Percentiles rank a stretch among this genome's conserved stretches.
phyloP scores from a whole-genome alignment of 2,797 vertebrate genomes.

The Gymnothorax reevesii region DNA sequence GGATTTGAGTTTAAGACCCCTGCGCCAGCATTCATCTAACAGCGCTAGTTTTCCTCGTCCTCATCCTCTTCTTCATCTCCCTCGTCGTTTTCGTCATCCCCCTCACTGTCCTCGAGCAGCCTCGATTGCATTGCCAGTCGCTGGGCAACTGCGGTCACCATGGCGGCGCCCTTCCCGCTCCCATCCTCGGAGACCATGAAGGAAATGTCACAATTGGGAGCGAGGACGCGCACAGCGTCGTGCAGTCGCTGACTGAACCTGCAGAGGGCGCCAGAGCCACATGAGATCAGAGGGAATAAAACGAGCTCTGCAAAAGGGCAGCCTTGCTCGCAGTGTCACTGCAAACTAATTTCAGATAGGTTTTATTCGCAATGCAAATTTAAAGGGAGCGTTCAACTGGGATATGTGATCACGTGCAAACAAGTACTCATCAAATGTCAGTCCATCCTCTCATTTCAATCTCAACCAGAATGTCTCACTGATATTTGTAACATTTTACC shows the following conservation, averaged over 20 bases:
- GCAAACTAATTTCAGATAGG: too few species aligned
- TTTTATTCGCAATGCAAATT: too few species aligned
- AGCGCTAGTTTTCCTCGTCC: conserved; percentile 22
- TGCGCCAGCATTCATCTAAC: background rate
- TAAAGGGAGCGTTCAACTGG: too few species aligned
- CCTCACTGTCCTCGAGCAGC: conserved; percentile 59
- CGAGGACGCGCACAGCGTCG: conserved; percentile 55
- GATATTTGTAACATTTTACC: too few species aligned
- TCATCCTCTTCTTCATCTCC: conserved; percentile 39
- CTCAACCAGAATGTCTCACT: too few species aligned
- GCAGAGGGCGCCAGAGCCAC: background rate
- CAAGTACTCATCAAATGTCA: background rate
- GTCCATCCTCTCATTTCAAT: too few species aligned
- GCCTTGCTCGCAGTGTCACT: background rate
- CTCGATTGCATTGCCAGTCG: conserved; percentile 55
- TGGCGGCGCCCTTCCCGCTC: conserved; percentile 75
- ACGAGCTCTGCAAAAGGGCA: background rate
- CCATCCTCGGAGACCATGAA: conserved; percentile 72
- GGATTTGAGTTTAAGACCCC: too few species aligned
- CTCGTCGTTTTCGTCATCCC: conserved; percentile 20
- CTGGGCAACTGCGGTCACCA: conserved; percentile 79
- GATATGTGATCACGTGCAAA: background rate
- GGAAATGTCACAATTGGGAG: conserved; percentile 66
- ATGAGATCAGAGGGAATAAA: background rate
- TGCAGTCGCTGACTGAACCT: conserved; percentile 61